These are phyloP conservation scores for Acanthornis magna DNA, from an alignment of 2,797 vertebrate species.

Conservation along the genomic window DNA sequence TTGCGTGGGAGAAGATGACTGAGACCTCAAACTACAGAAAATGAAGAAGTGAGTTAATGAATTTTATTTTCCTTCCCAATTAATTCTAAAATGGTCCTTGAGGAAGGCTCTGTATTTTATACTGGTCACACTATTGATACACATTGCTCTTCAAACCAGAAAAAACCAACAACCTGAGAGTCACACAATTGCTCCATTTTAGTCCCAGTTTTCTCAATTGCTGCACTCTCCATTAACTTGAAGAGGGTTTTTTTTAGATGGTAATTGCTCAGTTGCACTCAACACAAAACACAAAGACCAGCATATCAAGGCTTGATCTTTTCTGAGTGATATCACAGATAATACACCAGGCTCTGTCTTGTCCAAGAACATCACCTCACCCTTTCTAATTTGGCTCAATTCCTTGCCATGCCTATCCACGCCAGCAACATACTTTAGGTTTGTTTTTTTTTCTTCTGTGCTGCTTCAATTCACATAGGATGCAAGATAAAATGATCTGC, in stretches of 20 bases:
- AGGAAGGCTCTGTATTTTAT: not conserved
- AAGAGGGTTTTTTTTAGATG: not conserved
- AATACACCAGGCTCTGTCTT: conserved; percentile 29
- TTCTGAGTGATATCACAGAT: not conserved
- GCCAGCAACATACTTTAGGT: not conserved
- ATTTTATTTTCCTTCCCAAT: not conserved
- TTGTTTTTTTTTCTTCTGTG: not conserved
- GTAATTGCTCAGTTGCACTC: not conserved
- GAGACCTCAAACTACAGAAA: not conserved
- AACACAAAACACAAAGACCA: not conserved
- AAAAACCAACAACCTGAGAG: not conserved
- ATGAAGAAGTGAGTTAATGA: not conserved
- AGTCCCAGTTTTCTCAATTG: not conserved
- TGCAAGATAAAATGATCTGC: not conserved
- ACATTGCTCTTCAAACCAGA: not conserved
- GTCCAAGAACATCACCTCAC: not conserved
- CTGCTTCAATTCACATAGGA: not conserved
- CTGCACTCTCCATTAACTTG: not conserved
- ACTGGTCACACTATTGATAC: not conserved
- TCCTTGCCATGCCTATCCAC: not conserved
- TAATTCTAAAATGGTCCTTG: not conserved
- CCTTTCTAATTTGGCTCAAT: not conserved
- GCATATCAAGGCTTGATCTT: not conserved
- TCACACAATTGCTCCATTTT: not conserved
- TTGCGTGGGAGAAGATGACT: not conserved